Base-by-base conservation (phyloP, 2,888 invertebrate species). In the Steinernema carpocapsae region DNA sequence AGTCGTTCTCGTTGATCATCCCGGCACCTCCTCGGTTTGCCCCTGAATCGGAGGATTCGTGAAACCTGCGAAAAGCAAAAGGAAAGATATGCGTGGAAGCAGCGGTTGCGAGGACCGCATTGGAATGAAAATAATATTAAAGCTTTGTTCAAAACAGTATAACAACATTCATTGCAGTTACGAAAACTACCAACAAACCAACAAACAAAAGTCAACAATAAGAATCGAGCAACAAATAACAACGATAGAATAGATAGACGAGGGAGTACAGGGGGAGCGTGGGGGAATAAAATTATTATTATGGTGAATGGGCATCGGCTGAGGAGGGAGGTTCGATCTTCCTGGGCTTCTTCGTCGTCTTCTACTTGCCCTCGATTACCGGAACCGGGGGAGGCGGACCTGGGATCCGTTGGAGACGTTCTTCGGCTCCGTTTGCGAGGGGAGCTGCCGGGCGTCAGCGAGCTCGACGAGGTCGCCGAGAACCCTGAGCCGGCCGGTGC, bases 1-100 rank as follows among this genome's bases (percentile, higher is more conserved):
- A 87, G 59, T 80, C 77, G 29, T 77, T 72, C 71, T 85, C 85
- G 29, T 81, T 76, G 51, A 84, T 83, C 85, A 81, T 82, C 32
- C 64, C 72, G 26, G 2, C 37, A 10, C 4, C 3, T 10, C 10
- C 37, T 10, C 37, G 37, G 4, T 37, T 37, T 37, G n/a, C n/a
- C n/a, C n/a, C n/a, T n/a, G n/a, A n/a, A n/a, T n/a, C 24, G 32
- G 10, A 45, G 10, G 22, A n/a, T n/a, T n/a, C 37, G 37, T 37
- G n/a, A 72, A n/a, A 14, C 32, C 42, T 73, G 64, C 26, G 29
- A 64, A 32, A 12, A 1, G 14, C 4, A 10, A 37, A 37, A 6
- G 37, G 37, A 24, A 52, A 29, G 37, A 51, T 76, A 24, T 24
- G 19, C 51, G 3, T 3, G 10, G 10, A 4, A 24, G n/a, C 70